Evolutionary conservation across 2,113 vertebrate genomes (phyloP), one percentile per base, ranked within the genome.

Genomic region (Halichoerus grypus): DNA sequence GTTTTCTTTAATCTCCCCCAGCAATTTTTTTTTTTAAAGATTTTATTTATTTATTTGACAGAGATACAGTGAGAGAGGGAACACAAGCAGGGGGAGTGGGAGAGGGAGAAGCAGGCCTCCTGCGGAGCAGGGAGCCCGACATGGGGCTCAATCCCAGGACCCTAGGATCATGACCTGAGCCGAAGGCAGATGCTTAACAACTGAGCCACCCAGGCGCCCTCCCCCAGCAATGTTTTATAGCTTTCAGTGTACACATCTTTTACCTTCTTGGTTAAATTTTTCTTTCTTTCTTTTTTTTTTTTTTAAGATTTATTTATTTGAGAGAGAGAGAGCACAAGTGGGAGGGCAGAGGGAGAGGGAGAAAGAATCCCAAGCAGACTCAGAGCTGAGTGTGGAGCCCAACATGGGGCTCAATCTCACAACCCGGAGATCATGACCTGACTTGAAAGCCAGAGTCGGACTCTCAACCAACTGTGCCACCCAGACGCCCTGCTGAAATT

Each of bases 351-450:
- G 65, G 16, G 15, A 69, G 16, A 69, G 65, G 65, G 65, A 69
- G 65, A n/a, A 12, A 67, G 65, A n/a, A 8, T 14, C 28, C 31
- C 65, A 33, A 19, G 65, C 7, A 7, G 16, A n/a, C 59, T 69
- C 8, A 7, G 3, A n/a, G 33, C 16, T 4, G 7, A 69, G 65
- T 9, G 16, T 1, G 7, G 33, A 69, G 33, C 65, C 65, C 33
- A 9, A 4, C 16, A 1, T 1, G 33, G 33, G 31, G 7, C 33
- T 1, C 1, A 15, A 9, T n/a, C 16, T 8, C 33, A 18, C 0
- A 15, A 18, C 31, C 31, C 31, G 18, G 31, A n/a, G 31, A 18
- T 67, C 65, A 8, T 8, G 65, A 67, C 65, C 65, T 8, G 33
- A n/a, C 33, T 33, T 4, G 65, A n/a, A 69, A n/a, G 33, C 65